A percentile compares a stretch with the other conserved stretches of the same genome.
These are phyloP conservation scores for Xanthorhoe designata DNA, from an alignment of 2,888 invertebrate species.

Conservation along the genomic window DNA sequence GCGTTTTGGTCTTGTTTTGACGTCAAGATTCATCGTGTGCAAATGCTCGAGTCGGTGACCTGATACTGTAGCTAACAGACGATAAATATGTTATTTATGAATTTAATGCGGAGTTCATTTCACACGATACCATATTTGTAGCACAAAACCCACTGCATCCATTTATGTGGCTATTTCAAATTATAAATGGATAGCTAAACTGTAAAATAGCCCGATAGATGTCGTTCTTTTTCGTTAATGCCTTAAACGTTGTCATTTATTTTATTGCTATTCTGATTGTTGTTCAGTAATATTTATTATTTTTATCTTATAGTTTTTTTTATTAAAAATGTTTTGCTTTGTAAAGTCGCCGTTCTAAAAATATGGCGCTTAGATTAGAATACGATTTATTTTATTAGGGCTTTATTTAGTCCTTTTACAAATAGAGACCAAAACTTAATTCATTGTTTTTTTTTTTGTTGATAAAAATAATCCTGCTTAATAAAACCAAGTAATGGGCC, in stretches of 20 bases:
- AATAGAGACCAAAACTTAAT: neutral
- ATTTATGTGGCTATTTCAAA: slow-evolving; percentile 29
- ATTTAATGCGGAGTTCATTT: slow-evolving; percentile 34
- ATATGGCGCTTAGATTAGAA: neutral
- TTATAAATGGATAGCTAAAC: slow-evolving; percentile 30
- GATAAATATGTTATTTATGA: slow-evolving; percentile 40
- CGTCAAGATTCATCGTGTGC: neutral
- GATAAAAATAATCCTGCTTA: neutral
- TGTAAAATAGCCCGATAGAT: slow-evolving; percentile 28
- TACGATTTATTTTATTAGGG: too few relatives aligned
- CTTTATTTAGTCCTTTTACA: too few relatives aligned
- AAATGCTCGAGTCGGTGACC: slow-evolving; percentile 34
- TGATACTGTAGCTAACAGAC: slow-evolving; percentile 24
- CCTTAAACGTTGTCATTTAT: slow-evolving; percentile 28
- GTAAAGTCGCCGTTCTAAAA: neutral
- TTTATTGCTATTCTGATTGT: slow-evolving; percentile 2
- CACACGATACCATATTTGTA: slow-evolving; percentile 33
- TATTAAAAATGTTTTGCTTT: neutral
- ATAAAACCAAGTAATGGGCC: neutral
- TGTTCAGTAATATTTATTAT: neutral
- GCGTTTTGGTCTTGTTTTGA: too few relatives aligned
- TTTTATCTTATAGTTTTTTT: neutral
- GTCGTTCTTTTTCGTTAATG: slow-evolving; percentile 27
- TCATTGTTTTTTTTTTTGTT: too few relatives aligned
- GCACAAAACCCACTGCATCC: slow-evolving; percentile 30